phyloP scores from a whole-genome alignment of 1,140 invertebrate genomes.

The Periplaneta americana region DNA sequence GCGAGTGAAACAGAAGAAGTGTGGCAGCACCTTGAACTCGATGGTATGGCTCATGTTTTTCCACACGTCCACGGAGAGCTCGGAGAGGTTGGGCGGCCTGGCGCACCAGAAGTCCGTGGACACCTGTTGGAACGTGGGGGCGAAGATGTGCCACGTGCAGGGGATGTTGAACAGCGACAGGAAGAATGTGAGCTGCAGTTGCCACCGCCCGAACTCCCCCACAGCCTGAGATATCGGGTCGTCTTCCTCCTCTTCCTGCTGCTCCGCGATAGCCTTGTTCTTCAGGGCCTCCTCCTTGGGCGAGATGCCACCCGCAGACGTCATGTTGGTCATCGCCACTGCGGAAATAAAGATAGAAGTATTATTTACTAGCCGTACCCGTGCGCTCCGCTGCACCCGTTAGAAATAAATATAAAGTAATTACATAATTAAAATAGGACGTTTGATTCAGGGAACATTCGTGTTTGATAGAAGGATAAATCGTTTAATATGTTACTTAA shows the following conservation, averaged over 20 bases:
- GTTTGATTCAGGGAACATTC: no score
- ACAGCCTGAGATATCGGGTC: conserved; percentile 20
- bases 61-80: conserved; percentile 45
- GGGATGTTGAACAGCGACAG: conserved; percentile 35
- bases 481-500: no score
- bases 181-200: conserved; percentile 37
- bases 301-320: background rate
- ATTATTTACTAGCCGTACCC: no score
- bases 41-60: conserved; percentile 51
- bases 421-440: no score
- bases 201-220: conserved; percentile 40
- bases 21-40: background rate
- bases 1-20: no score
- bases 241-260: background rate
- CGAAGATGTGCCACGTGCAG: conserved; percentile 49
- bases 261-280: background rate
- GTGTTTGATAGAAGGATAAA: no score
- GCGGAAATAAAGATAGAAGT: background rate
- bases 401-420: no score
- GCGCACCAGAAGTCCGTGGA: conserved; percentile 56
- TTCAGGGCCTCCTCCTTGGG: background rate
- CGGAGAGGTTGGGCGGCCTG: conserved; percentile 41
- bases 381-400: no score
- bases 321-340: background rate
- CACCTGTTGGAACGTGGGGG: conserved; percentile 56